A percentile compares a stretch with the other conserved stretches of the same genome.
phyloP scores from a whole-genome alignment of 2,113 vertebrate species.

The Prinia subflava region DNA sequence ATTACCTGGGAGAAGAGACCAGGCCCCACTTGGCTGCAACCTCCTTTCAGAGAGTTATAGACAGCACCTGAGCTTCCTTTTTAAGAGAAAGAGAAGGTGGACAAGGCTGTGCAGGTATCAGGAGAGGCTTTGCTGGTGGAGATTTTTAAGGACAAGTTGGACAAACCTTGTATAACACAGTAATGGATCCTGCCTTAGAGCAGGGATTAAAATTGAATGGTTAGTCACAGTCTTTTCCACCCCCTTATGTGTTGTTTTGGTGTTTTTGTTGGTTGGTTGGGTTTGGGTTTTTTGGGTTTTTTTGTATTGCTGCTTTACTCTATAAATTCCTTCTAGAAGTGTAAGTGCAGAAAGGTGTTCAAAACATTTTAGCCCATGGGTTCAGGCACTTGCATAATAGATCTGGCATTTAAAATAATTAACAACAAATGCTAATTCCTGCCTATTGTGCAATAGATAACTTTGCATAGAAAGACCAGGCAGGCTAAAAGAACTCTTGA shows the following conservation, averaged over 20 bases:
- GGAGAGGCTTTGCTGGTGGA: background rate
- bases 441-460: background rate
- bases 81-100: background rate
- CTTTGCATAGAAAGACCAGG: background rate
- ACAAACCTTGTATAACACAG: background rate
- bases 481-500: background rate
- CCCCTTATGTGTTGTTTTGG: background rate
- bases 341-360: background rate
- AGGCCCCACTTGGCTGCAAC: background rate
- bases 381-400: background rate
- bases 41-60: background rate
- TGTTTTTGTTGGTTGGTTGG: background rate
- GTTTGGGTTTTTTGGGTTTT: background rate
- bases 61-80: background rate
- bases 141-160: background rate
- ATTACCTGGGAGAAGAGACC: background rate
- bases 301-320: background rate
- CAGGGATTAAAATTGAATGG: background rate
- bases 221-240: background rate
- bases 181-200: background rate
- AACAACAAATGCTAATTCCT: background rate
- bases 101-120: background rate
- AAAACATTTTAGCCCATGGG: background rate
- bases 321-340: background rate
- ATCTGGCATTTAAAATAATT: background rate